These are phyloP conservation scores for Tyria jacobaeae DNA, from an alignment of 2,888 invertebrate genomes.

Conservation along the genomic window DNA sequence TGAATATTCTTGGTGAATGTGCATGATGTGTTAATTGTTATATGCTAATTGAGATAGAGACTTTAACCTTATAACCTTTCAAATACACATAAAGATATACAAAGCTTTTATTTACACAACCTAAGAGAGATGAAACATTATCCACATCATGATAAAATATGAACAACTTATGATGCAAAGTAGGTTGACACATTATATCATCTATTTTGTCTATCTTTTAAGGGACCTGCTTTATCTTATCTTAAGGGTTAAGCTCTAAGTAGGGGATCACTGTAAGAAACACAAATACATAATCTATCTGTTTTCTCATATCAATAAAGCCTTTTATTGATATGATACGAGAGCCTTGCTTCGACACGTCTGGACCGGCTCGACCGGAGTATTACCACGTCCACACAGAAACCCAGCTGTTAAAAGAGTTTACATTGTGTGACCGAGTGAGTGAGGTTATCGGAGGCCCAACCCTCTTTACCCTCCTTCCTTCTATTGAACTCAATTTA, in stretches of 20 bases:
- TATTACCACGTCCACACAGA: no score
- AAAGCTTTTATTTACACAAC: not conserved
- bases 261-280: no score
- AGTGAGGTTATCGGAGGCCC: no score
- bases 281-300: not conserved
- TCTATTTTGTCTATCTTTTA: not conserved
- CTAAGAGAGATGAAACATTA: slow-evolving; percentile 6
- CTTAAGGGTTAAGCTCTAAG: not conserved
- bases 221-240: not conserved
- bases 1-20: not conserved
- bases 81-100: not conserved
- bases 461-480: no score
- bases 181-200: slow-evolving; percentile 15
- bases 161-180: slow-evolving; percentile 12
- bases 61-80: not conserved
- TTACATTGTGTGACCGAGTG: no score
- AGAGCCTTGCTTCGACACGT: no score
- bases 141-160: slow-evolving; percentile 18
- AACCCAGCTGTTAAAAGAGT: no score
- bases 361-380: no score
- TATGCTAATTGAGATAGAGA: not conserved
- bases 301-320: not conserved
- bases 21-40: not conserved
- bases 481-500: no score
- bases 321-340: not conserved